Conservation (phyloP, 2,113 vertebrate species). For the Hypocryptadius cinnamomeus region DNA sequence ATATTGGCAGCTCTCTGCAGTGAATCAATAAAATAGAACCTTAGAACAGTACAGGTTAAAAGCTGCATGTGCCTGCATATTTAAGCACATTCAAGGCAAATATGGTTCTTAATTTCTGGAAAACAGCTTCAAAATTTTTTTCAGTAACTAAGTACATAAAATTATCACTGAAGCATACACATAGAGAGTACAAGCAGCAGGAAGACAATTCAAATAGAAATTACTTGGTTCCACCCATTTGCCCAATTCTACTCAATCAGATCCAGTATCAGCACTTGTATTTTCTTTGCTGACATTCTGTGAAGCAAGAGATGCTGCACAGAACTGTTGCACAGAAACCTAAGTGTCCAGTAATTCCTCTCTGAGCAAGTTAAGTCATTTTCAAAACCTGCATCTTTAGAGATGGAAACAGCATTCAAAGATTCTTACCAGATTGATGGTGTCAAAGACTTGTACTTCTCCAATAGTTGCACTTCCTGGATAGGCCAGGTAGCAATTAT, state of each 20-base stretch:
- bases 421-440: constrained; percentile 89
- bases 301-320: background rate
- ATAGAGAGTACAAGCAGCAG: background rate
- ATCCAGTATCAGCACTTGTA: background rate
- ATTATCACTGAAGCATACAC: background rate
- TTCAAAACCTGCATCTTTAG: background rate
- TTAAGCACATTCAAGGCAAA: background rate
- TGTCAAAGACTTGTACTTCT: constrained; percentile 98
- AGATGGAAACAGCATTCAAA: background rate
- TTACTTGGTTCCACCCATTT: background rate
- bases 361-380: background rate
- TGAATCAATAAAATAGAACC: background rate
- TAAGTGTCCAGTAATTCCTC: background rate
- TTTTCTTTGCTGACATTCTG: background rate
- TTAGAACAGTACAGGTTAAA: background rate
- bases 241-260: background rate
- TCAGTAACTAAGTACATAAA: background rate
- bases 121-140: background rate
- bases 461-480: constrained; percentile 96
- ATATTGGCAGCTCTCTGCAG: constrained; percentile 96
- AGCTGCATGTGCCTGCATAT: background rate
- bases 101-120: background rate
- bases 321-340: background rate
- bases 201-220: background rate
- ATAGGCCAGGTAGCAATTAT: constrained; percentile 96